These are phyloP conservation scores for Pyrrhosoma nymphula DNA, from an alignment of 2,888 invertebrate species.

Conservation along the genomic window DNA sequence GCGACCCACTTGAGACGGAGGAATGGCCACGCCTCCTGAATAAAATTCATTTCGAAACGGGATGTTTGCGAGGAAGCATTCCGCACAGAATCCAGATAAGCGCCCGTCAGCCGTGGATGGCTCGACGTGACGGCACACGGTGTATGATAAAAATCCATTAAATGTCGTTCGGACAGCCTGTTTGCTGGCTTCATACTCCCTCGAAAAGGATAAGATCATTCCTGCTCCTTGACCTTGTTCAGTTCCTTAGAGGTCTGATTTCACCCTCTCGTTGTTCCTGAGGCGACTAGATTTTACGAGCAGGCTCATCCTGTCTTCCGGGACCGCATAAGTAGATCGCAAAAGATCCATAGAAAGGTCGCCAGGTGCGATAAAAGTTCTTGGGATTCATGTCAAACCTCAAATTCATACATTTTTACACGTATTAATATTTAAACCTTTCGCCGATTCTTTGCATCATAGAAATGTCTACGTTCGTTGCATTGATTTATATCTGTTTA, in stretches of 20 bases:
- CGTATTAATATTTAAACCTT: no score
- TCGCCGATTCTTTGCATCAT: no score
- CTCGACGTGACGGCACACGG: not conserved
- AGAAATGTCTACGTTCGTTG: no score
- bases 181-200: not conserved
- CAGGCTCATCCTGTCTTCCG: not conserved
- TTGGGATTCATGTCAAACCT: not conserved
- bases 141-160: constrained; percentile 6
- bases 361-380: not conserved
- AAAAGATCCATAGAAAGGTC: not conserved
- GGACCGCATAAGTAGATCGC: not conserved
- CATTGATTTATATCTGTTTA: no score
- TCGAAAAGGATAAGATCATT: not conserved
- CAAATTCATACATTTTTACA: no score
- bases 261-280: not conserved
- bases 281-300: not conserved
- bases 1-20: not conserved
- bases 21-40: not conserved
- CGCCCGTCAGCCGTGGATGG: not conserved
- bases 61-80: not conserved
- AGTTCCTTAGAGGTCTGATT: not conserved
- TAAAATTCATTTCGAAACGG: not conserved
- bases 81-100: not conserved
- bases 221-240: not conserved
- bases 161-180: constrained; percentile 8